phyloP scores from a whole-genome alignment of 2,797 vertebrate genomes.

The Borostomias antarcticus region DNA sequence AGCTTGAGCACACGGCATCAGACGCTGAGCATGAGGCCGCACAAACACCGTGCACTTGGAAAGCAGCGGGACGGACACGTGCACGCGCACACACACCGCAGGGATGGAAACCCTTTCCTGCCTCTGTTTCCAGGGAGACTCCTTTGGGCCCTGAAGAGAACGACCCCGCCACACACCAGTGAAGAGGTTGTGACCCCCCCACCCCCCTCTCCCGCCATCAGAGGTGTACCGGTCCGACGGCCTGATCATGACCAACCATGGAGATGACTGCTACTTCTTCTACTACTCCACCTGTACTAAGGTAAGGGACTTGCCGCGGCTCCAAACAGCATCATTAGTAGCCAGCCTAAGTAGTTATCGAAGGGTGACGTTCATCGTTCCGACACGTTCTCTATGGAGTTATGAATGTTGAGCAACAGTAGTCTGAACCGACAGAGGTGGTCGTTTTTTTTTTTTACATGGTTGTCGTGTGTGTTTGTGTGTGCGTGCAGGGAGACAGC shows the following conservation, averaged over 20 bases:
- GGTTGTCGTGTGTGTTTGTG: background rate
- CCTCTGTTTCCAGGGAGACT: conserved; percentile 59
- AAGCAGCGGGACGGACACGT: too few relatives aligned
- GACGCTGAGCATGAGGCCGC: too few relatives aligned
- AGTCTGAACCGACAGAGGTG: background rate
- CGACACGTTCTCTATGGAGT: too few relatives aligned
- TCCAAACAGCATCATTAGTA: too few relatives aligned
- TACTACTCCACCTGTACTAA: conserved; percentile 95
- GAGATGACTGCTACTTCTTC: conserved; percentile 97
- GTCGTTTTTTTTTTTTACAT: background rate
- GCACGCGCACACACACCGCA: too few relatives aligned
- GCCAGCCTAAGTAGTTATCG: too few relatives aligned
- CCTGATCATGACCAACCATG: conserved; percentile 85
- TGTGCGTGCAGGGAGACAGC: conserved; percentile 81
- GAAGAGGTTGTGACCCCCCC: conserved; percentile 31
- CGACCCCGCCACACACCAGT: conserved; percentile 37
- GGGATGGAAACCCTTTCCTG: conserved; percentile 32
- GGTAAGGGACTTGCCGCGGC: conserved; percentile 64
- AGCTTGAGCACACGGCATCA: too few relatives aligned
- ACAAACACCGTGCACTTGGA: too few relatives aligned
- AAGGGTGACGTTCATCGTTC: too few relatives aligned
- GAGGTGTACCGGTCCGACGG: conserved; percentile 31
- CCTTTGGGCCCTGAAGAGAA: conserved; percentile 57
- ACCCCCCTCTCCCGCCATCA: conserved; percentile 10
- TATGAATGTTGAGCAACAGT: background rate